Conservation (phyloP, 37 sponge, comb jelly and placozoan genomes). For the Haliclona indistincta region DNA sequence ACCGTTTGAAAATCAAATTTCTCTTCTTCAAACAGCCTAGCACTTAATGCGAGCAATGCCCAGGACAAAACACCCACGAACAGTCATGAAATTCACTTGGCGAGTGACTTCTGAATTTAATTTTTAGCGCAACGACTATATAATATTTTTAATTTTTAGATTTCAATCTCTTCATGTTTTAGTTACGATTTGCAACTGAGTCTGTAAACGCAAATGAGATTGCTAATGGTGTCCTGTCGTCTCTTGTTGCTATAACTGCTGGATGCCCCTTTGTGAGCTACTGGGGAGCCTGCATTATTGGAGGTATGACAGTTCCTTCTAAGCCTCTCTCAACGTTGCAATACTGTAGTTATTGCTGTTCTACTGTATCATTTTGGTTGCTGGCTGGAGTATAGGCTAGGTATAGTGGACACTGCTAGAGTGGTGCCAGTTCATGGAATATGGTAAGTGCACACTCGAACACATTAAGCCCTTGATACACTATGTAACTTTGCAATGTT, state of each 20-base stretch:
- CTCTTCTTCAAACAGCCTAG: too few relatives aligned
- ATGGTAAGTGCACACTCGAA: slow-evolving; percentile 54
- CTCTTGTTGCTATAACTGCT: slow-evolving; percentile 72
- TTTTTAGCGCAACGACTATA: too few relatives aligned
- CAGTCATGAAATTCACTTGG: too few relatives aligned
- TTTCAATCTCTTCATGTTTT: neutral
- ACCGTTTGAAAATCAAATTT: too few relatives aligned
- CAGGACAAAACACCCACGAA: too few relatives aligned
- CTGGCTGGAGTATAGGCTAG: slow-evolving; percentile 78
- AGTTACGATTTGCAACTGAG: slow-evolving; percentile 30
- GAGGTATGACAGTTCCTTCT: slow-evolving; percentile 21
- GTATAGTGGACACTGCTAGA: slow-evolving; percentile 85
- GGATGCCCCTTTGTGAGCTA: slow-evolving; percentile 59
- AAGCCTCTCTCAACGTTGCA: too few relatives aligned
- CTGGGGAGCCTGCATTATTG: slow-evolving; percentile 55
- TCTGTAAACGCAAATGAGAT: slow-evolving; percentile 74
- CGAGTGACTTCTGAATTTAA: too few relatives aligned
- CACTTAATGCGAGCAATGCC: too few relatives aligned
- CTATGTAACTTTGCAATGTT: too few relatives aligned
- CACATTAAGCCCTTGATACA: neutral
- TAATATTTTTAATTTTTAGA: too few relatives aligned
- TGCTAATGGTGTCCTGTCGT: slow-evolving; percentile 67
- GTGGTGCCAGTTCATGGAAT: slow-evolving; percentile 91
- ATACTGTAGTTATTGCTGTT: slow-evolving; percentile 62
- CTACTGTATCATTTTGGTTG: slow-evolving; percentile 87